Percentiles rank a stretch among this genome's conserved stretches.
These are phyloP conservation scores for Masnerella sp. DNA, from an alignment of 2,888 invertebrate genomes.

Conservation along the genomic window DNA sequence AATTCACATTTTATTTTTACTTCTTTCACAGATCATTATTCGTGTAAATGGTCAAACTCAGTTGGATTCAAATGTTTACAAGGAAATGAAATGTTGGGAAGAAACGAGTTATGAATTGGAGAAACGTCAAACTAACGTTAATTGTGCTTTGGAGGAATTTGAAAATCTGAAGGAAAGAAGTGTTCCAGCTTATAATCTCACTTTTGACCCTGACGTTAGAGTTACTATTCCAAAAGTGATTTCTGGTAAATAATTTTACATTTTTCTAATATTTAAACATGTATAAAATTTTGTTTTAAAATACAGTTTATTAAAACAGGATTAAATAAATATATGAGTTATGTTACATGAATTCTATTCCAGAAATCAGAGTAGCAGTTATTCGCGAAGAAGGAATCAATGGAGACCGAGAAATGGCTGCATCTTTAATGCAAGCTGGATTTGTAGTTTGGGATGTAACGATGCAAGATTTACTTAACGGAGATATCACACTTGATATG, in stretches of 20 bases:
- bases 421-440: constrained; percentile 90
- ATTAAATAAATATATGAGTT: background rate
- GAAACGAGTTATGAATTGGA: constrained; percentile 96
- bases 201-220: constrained; percentile 82
- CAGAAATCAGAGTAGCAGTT: constrained; percentile 85
- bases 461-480: constrained; percentile 91
- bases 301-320: background rate
- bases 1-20: background rate
- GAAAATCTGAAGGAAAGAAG: constrained; percentile 83
- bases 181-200: constrained; percentile 85
- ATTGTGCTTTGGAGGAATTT: constrained; percentile 90
- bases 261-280: no score
- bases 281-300: background rate
- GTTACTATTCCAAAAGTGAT: constrained; percentile 43
- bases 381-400: constrained; percentile 98
- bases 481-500: constrained; percentile 84
- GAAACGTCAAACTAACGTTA: constrained; percentile 87
- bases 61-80: constrained; percentile 82
- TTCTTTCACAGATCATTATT: constrained; percentile 77
- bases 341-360: constrained; percentile 1
- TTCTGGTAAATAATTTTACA: constrained; percentile 21
- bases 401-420: constrained; percentile 98
- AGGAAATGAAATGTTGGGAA: constrained; percentile 93
- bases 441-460: constrained; percentile 96
- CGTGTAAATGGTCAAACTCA: constrained; percentile 81